Evolutionary conservation across 2,888 invertebrate genomes (phyloP), one percentile per base, ranked within the genome.

Genomic region (Thecophora atra): DNA sequence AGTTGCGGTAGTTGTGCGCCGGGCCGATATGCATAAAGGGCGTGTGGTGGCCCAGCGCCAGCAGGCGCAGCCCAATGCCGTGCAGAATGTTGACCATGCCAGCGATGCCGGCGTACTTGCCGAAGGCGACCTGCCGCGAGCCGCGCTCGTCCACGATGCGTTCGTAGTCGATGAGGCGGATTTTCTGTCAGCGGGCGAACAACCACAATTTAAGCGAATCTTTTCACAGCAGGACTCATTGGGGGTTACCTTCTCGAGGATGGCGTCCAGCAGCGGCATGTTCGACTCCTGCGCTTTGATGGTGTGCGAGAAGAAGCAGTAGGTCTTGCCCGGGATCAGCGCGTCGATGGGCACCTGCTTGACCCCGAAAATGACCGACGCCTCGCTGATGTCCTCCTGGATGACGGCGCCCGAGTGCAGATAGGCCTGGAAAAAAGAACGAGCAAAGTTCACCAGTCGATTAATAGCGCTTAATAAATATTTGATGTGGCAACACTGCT

Each of bases 11-110:
- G 87, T 99, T 99, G 84, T 99, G 99, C 0, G 99, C 97, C 5
- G 98, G 97, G 0, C 98, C 99, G 76, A 99, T 95, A 83, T 99
- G 98, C 98, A 99, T 98, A 83, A 99, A 99, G 0, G 99, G 99
- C 0, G 99, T 99, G 83, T 99, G 99, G 85, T 99, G 99, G 0
- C 99, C 99, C 28, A 99, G 88, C 0, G 99, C 99, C 70, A 99
- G 88, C 15, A 86, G 89, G 65, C 99, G 89, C 47, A 99, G 89
- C 0, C 99, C 99, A 60, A 99, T 88, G 0, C 99, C 99, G 82
- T 99, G 99, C 19, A 99, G 88, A 79, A 99, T 99, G 85, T 99
- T 98, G 70, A 99, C 94, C 93, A 98, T 98, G 17, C 99, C 99
- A 28, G 99, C 98, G 1, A 99, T 96, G 0, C 99, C 94, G 0